Percentiles rank a stretch among this genome's conserved stretches.
These are phyloP conservation scores for Mormyrus hasselquistii DNA, from an alignment of 2,797 vertebrate species.

Conservation along the genomic window DNA sequence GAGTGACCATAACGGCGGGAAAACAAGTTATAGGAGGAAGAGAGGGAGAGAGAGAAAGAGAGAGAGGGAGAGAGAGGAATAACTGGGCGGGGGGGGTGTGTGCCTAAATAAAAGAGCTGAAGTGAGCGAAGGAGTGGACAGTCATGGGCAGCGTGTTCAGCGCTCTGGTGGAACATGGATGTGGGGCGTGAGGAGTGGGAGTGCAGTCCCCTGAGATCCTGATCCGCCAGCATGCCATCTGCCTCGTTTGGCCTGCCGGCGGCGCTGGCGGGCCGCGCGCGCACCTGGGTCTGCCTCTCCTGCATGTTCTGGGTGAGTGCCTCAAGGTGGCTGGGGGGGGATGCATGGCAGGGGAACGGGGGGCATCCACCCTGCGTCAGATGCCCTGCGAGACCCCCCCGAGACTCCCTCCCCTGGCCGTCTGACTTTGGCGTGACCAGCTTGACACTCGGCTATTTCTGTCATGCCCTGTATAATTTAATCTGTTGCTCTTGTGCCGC, in stretches of 20 bases:
- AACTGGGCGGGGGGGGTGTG: conserved; percentile 7
- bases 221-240: conserved; percentile 57
- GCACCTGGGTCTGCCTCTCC: conserved; percentile 88
- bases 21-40: neutral
- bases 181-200: conserved; percentile 24
- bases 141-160: neutral
- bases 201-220: conserved; percentile 26
- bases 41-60: neutral
- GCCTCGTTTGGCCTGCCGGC: conserved; percentile 63
- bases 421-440: conserved; percentile 15
- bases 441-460: conserved; percentile 51
- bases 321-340: neutral
- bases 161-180: conserved; percentile 52
- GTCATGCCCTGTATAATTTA: conserved; percentile 57
- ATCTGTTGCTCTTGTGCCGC: conserved; percentile 37
- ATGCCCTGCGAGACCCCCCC: neutral
- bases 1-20: neutral
- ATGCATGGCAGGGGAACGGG: neutral
- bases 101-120: conserved; percentile 36
- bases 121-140: conserved; percentile 25
- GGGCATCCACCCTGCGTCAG: neutral
- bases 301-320: conserved; percentile 88
- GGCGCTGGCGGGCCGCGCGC: conserved; percentile 63
- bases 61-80: conserved; percentile 30
- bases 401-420: conserved; percentile 22